These are phyloP conservation scores for Castor canadensis DNA, from an alignment of 2,113 vertebrate species.

Conservation along the genomic window DNA sequence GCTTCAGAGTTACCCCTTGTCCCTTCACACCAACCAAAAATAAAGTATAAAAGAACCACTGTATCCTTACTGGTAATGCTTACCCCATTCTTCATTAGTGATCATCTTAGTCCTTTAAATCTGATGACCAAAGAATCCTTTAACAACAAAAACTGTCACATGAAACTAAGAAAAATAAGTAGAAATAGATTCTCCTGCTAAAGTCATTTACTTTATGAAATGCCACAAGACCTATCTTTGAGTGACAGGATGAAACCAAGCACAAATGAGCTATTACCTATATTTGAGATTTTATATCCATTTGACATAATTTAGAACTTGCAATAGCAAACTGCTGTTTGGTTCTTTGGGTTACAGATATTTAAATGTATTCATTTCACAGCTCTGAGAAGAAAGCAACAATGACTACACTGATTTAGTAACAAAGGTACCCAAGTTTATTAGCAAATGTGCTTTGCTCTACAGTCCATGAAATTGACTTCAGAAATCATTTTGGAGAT, in stretches of 20 bases:
- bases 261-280: neutral
- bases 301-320: neutral
- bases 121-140: neutral
- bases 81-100: neutral
- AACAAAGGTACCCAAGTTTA: neutral
- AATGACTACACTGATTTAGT: neutral
- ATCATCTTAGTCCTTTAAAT: neutral
- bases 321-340: neutral
- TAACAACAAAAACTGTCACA: neutral
- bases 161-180: neutral
- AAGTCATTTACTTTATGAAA: constrained; percentile 64
- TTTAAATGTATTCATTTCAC: neutral
- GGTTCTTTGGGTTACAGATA: neutral
- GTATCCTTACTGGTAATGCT: too few species aligned
- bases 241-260: neutral
- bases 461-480: neutral
- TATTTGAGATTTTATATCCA: constrained; percentile 2
- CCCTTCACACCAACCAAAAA: neutral
- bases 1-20: fast-evolving
- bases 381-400: neutral
- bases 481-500: constrained; percentile 27
- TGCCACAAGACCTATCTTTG: constrained; percentile 38
- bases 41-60: neutral
- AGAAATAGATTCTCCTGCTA: constrained; percentile 31
- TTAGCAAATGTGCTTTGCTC: neutral